A percentile compares a stretch with the other conserved stretches of the same genome.
Evolutionary conservation across 2,113 vertebrate species (phyloP).

Genomic region (Zosterops lateralis): DNA sequence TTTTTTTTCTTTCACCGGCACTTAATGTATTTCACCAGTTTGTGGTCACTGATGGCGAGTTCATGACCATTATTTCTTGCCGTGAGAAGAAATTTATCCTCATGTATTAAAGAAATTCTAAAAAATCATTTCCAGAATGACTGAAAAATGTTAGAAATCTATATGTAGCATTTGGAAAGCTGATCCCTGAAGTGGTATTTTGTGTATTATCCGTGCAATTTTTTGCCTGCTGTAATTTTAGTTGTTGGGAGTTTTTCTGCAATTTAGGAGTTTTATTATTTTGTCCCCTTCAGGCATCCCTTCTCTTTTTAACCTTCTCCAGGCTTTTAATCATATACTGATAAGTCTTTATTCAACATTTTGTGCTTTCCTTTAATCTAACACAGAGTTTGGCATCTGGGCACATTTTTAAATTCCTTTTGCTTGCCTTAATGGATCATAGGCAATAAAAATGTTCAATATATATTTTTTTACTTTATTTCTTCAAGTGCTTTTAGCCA

Average conservation of each 20-base stretch:
- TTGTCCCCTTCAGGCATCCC: neutral
- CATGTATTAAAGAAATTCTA: neutral
- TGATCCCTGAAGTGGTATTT: neutral
- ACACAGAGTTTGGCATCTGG: neutral
- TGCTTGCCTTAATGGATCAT: neutral
- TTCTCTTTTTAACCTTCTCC: neutral
- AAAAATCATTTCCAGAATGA: neutral
- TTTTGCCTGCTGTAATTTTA: neutral
- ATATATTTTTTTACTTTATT: neutral
- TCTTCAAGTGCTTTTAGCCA: neutral
- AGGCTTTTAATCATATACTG: neutral
- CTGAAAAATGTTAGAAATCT: neutral
- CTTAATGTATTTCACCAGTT: neutral
- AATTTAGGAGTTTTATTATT: neutral
- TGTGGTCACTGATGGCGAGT: neutral
- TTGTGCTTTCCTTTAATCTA: neutral
- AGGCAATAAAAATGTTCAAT: neutral
- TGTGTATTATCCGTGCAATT: neutral
- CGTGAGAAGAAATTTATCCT: neutral
- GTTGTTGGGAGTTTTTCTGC: neutral
- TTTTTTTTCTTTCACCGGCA: neutral
- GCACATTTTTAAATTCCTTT: neutral
- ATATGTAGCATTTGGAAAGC: neutral
- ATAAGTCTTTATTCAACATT: neutral
- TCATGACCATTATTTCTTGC: neutral